Base-by-base conservation (phyloP, 2,797 vertebrate genomes). In the Streptopelia turtur region DNA sequence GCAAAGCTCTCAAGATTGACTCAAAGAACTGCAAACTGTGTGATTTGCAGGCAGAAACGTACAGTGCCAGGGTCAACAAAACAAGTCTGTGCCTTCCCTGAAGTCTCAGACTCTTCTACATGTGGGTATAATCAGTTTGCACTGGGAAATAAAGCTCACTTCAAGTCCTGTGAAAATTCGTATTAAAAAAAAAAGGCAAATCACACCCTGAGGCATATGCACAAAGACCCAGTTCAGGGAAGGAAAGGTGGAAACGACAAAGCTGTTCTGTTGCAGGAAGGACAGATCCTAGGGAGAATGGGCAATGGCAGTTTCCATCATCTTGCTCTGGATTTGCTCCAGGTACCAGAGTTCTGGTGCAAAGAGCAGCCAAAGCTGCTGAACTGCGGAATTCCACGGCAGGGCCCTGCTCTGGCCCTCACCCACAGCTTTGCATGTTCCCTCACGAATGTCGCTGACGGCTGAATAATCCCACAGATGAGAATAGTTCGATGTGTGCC, bases 401-500 rank as follows among this genome's bases (percentile, higher is more conserved):
- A 43, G 55, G 59, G 50, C 59, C 52, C 6, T 5, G 1, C 13
- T 33, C 23, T 28, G 4, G 64, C 35, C n/a, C 35, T 25, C 61
- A 20, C 16, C 6, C 0, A 1, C 66, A 65, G 35, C 68, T 61
- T 70, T 66, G 39, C 64, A 12, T 0, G 0, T 50, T 49, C 69
- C 24, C 15, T 69, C 31, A 7, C 2, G 2, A 39, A 1, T 0
- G 0, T 20, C 57, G 31, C 45, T 27, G 28, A 0, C 2, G 16
- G 33, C 50, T 31, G 0, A 75, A 35, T 7, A 17, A 68, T 17
- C 57, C 72, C 49, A 4, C 0, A 3, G 31, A 3, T 9, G 23
- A 53, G 18, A 21, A 14, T 1, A 13, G 49, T 16, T 16, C 0
- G 0, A 13, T 0, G 0, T 11, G 53, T 37, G 50, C 50, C 64